Conservation (phyloP, 2,888 invertebrate species). For the Nesidiocoris tenuis region DNA sequence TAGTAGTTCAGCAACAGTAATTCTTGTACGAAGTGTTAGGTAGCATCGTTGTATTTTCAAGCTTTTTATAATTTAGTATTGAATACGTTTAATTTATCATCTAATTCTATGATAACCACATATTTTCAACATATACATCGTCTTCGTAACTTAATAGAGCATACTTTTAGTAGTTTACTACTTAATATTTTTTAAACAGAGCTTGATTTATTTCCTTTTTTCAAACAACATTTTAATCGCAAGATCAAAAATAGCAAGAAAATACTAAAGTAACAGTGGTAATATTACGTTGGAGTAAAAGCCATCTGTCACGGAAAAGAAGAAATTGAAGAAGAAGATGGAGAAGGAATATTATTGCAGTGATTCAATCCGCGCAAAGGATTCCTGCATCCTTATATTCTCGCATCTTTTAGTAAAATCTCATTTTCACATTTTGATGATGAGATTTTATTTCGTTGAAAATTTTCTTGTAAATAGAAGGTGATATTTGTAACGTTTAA, state of each 20-base stretch:
- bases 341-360: too few species aligned
- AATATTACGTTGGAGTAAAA: too few species aligned
- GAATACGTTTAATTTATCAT: conserved; percentile 37
- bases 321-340: too few species aligned
- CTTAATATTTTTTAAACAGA: not conserved
- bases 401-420: too few species aligned
- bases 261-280: too few species aligned
- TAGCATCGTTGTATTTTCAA: conserved; percentile 49
- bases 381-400: too few species aligned
- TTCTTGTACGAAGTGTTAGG: conserved; percentile 47
- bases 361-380: too few species aligned
- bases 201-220: not conserved
- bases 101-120: conserved; percentile 35
- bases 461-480: conserved; percentile 27
- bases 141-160: not conserved
- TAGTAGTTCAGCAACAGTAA: conserved; percentile 49
- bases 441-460: not conserved
- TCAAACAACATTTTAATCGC: too few species aligned
- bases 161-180: not conserved
- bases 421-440: not conserved
- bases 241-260: too few species aligned
- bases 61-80: conserved; percentile 47
- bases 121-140: conserved; percentile 26
- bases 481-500: conserved; percentile 32
- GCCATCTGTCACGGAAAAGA: too few species aligned